Conservation (phyloP, 2,797 vertebrate genomes). For the Acomys russatus region DNA sequence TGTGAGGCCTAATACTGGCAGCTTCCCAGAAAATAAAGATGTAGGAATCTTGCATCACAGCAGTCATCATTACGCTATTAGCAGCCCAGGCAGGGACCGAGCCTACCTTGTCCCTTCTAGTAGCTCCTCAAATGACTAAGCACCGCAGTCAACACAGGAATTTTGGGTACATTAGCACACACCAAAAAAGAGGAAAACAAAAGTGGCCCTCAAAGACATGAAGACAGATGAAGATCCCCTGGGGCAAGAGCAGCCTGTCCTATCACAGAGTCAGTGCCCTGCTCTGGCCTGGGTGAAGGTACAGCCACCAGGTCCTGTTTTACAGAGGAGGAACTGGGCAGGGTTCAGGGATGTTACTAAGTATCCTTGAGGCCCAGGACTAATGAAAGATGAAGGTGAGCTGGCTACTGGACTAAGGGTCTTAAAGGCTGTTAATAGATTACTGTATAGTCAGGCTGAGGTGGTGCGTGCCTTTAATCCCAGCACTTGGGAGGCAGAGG, state of each 20-base stretch:
- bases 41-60: not conserved
- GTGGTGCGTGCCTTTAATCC: too few relatives aligned
- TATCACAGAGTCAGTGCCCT: not conserved
- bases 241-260: not conserved
- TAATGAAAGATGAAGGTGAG: not conserved
- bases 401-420: not conserved
- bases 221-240: not conserved
- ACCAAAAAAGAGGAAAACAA: not conserved
- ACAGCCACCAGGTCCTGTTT: not conserved
- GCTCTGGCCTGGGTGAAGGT: not conserved
- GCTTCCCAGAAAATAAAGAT: not conserved
- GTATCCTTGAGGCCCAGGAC: not conserved
- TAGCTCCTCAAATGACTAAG: not conserved
- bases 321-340: not conserved
- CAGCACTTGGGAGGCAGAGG: too few relatives aligned
- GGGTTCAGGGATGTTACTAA: not conserved
- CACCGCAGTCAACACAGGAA: not conserved
- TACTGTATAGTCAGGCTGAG: too few relatives aligned
- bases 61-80: too few relatives aligned
- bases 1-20: not conserved
- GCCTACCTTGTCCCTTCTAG: not conserved
- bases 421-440: not conserved
- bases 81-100: not conserved
- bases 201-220: accelerated
- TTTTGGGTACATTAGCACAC: too few relatives aligned